These are phyloP conservation scores for Xyrichtys novacula DNA, from an alignment of 2,797 vertebrate genomes.

Conservation along the genomic window DNA sequence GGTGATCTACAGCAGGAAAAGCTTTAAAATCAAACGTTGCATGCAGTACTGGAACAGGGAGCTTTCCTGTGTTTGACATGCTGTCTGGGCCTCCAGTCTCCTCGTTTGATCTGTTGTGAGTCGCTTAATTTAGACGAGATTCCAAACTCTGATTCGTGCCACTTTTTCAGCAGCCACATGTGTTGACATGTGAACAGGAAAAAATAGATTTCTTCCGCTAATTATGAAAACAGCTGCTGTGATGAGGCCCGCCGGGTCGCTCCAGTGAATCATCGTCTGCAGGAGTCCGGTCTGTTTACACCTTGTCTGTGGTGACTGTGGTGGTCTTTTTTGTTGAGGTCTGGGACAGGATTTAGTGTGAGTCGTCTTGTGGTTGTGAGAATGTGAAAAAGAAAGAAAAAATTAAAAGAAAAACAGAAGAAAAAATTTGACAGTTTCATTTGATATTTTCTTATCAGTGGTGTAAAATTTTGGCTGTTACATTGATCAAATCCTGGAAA, in stretches of 20 bases:
- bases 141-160: slow-evolving; percentile 31
- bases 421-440: slow-evolving; percentile 20
- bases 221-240: slow-evolving; percentile 32
- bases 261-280: slow-evolving; percentile 44
- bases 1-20: slow-evolving; percentile 51
- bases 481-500: background rate
- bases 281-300: slow-evolving; percentile 38
- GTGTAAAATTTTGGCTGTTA: background rate
- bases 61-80: slow-evolving; percentile 55
- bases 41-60: slow-evolving; percentile 42
- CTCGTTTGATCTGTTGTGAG: slow-evolving; percentile 43
- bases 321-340: slow-evolving; percentile 14
- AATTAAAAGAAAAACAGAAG: background rate
- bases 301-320: slow-evolving; percentile 31
- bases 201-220: slow-evolving; percentile 25
- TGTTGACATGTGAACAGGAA: slow-evolving; percentile 24
- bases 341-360: slow-evolving; percentile 7
- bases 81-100: slow-evolving; percentile 35
- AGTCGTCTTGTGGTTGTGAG: slow-evolving; percentile 7
- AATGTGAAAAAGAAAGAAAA: slow-evolving; percentile 9
- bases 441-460: slow-evolving; percentile 4
- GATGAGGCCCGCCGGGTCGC: slow-evolving; percentile 9
- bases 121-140: slow-evolving; percentile 41
- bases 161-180: slow-evolving; percentile 33
- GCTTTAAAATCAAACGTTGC: slow-evolving; percentile 28